Evolutionary conservation across 2,113 vertebrate species (phyloP), one percentile per base, ranked within the genome.

Genomic region (Menidia beryllina): DNA sequence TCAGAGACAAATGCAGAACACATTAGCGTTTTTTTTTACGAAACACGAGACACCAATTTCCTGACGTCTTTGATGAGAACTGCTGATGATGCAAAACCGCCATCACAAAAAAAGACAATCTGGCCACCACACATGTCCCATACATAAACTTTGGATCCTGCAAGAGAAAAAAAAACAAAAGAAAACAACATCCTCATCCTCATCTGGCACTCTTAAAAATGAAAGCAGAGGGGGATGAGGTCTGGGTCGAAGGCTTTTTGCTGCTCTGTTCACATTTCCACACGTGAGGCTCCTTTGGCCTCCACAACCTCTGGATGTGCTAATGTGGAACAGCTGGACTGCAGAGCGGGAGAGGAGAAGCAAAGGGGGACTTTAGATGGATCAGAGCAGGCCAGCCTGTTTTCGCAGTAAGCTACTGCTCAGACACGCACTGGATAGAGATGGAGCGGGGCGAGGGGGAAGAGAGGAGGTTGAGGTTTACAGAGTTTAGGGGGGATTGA

Each of bases 301-400:
- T 86, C 68, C 19, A 14, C 69, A 59, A 19, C 72, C n/a, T 88
- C 67, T 86, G 30, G 78, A 91, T 80, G 83, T 88, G 86, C 79
- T 94, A 93, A 94, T 92, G 89, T 84, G 70, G 84, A 93, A 90
- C 93, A 93, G 90, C 91, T 93, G 92, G 86, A 84, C 24, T 0
- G 57, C 86, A 84, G 74, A 86, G 84, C 79, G 72, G 83, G 77
- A 78, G 69, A 79, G 68, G 70, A 68, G 77, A 82, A 27, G 81
- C 56, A 68, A 83, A 78, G 60, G 61, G 19, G 80, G 75, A 70
- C 81, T 91, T 89, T 84, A 84, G 72, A 67, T 26, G 85, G 90
- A 92, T 91, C 78, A 86, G 85, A 64, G 83, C 50, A 41, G 67
- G 62, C 73, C 60, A 54, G 80, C 79, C 84, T 76, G 69, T 70